Percentiles rank a stretch among this genome's conserved stretches.
Conservation (phyloP, 1,140 invertebrate species). For the Aricia agestis region DNA sequence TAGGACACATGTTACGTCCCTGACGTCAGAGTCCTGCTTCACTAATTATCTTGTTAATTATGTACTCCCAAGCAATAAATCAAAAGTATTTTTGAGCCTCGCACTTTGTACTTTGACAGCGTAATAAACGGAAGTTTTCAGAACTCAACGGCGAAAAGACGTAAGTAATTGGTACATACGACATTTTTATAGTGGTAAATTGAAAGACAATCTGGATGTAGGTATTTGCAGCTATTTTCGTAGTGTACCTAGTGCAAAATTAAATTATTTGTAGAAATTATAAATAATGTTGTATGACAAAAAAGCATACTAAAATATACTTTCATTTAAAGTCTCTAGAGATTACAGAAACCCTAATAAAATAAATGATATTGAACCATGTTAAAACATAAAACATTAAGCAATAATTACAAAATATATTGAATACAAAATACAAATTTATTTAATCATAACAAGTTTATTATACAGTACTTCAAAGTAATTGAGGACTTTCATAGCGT, state of each 20-base stretch:
- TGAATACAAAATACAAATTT: neutral
- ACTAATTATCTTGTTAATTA: conserved; percentile 8
- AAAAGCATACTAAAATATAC: too few species aligned
- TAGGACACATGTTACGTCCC: conserved; percentile 39
- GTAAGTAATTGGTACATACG: neutral
- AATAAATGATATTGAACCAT: too few species aligned
- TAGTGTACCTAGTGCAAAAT: too few species aligned
- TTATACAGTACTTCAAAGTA: neutral
- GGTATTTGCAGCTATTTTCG: too few species aligned
- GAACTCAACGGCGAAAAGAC: neutral
- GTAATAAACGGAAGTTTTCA: neutral
- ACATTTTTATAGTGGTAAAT: neutral
- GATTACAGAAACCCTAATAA: too few species aligned
- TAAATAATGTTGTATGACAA: too few species aligned
- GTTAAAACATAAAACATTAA: neutral
- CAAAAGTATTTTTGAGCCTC: neutral
- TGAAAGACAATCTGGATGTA: too few species aligned
- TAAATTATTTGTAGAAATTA: too few species aligned
- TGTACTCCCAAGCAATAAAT: neutral
- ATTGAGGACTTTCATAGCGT: conserved; percentile 14
- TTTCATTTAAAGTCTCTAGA: too few species aligned
- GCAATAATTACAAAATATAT: neutral
- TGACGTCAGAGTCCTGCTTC: conserved; percentile 24
- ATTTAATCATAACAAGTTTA: neutral
- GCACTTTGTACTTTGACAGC: neutral